phyloP scores from a whole-genome alignment of 2,113 vertebrate species.

The Myanophis thanlyinensis region DNA sequence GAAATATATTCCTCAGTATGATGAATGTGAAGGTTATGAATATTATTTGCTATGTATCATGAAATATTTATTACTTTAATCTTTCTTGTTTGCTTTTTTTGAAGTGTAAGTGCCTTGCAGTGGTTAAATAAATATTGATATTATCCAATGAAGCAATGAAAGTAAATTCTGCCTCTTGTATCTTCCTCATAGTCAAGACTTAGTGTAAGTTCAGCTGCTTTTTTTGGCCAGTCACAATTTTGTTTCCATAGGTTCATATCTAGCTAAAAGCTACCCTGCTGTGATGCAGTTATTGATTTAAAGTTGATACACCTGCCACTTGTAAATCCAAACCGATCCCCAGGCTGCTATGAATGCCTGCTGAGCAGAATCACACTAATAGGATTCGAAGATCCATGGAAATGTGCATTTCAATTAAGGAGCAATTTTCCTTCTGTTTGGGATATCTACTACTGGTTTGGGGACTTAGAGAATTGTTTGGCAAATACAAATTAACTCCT shows the following conservation, averaged over 20 bases:
- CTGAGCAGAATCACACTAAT: background rate
- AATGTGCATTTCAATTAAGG: background rate
- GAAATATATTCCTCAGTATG: background rate
- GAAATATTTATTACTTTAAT: background rate
- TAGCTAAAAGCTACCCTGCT: background rate
- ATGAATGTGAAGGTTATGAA: background rate
- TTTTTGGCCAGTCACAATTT: background rate
- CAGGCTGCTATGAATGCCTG: background rate
- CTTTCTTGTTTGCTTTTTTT: background rate
- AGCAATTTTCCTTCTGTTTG: background rate
- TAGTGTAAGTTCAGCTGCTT: no score
- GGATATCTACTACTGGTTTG: background rate
- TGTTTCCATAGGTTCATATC: background rate
- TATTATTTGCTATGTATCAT: background rate
- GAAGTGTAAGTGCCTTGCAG: background rate
- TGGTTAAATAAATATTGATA: background rate
- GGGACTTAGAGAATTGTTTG: background rate
- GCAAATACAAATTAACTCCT: background rate
- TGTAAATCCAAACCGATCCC: background rate
- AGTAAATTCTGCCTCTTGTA: background rate
- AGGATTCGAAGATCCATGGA: background rate
- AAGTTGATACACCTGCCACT: background rate
- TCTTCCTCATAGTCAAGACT: background rate
- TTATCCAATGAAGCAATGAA: background rate
- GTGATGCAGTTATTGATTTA: background rate